Percentiles rank a stretch among this genome's conserved stretches.
These are phyloP conservation scores for Prosopocoilus inquinatus DNA, from an alignment of 2,888 invertebrate species.

Conservation along the genomic window DNA sequence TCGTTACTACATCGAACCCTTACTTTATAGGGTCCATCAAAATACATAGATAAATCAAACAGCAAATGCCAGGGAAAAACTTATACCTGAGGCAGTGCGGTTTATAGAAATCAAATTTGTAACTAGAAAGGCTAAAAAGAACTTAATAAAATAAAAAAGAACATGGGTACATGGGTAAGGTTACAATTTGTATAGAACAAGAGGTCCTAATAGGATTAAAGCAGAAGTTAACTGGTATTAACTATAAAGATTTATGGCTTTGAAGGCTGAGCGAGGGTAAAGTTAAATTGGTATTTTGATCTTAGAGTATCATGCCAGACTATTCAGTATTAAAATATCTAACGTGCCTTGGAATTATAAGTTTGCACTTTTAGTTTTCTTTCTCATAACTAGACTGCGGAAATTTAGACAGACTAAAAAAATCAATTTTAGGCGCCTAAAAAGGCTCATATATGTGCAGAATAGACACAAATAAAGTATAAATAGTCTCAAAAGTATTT, in stretches of 20 bases:
- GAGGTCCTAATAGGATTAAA: conserved; percentile 21
- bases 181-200: conserved; percentile 20
- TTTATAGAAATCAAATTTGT: conserved; percentile 19
- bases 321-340: too few relatives aligned
- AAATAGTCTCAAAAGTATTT: too few relatives aligned
- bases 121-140: neutral
- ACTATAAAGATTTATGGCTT: conserved; percentile 14
- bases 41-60: neutral
- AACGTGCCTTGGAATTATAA: too few relatives aligned
- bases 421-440: too few relatives aligned
- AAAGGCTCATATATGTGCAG: too few relatives aligned
- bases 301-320: conserved; percentile 8
- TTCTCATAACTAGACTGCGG: too few relatives aligned
- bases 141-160: neutral
- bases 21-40: neutral
- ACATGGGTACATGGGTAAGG: neutral
- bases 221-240: conserved; percentile 17
- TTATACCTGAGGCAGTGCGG: conserved; percentile 16
- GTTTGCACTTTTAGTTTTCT: too few relatives aligned
- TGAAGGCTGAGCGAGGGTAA: conserved; percentile 10
- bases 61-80: neutral
- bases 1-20: neutral
- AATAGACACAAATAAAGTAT: too few relatives aligned
- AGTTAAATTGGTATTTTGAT: conserved; percentile 18
- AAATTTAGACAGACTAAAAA: too few relatives aligned